phyloP scores from a whole-genome alignment of 2,113 vertebrate genomes.

The Lycaon pictus region DNA sequence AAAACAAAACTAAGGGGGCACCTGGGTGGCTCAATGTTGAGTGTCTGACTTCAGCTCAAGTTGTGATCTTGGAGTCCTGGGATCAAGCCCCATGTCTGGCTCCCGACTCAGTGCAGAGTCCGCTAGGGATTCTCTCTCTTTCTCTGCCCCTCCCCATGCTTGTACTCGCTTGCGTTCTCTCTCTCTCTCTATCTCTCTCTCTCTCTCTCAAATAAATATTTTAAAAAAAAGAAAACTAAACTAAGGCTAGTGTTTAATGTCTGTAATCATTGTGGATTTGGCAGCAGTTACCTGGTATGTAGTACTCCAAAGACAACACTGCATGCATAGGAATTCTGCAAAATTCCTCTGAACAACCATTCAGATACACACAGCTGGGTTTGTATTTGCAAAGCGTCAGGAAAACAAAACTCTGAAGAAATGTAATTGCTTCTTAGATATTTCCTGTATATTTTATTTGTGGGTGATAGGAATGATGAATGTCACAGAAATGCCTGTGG shows the following conservation, averaged over 20 bases:
- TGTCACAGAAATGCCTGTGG: not conserved
- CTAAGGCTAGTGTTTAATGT: not conserved
- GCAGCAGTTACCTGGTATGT: not conserved
- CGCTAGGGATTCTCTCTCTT: not conserved
- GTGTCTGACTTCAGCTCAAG: not conserved
- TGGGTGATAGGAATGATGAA: not conserved
- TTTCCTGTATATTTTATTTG: not conserved
- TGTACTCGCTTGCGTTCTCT: not conserved
- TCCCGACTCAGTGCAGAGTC: not conserved
- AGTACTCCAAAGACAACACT: not conserved
- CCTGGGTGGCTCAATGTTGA: not conserved
- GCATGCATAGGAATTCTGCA: no score
- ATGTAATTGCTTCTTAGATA: not conserved
- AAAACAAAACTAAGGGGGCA: not conserved
- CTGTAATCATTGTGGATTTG: not conserved
- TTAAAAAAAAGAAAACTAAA: not conserved
- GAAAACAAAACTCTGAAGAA: not conserved
- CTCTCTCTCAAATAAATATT: not conserved
- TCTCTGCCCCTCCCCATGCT: not conserved
- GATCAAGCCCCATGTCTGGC: not conserved
- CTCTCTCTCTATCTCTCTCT: not conserved
- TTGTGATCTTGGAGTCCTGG: not conserved
- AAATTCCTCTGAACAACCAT: not conserved
- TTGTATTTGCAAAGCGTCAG: not conserved
- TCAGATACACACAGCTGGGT: not conserved